A percentile compares a stretch with the other conserved stretches of the same genome.
Conservation (phyloP, 2,888 invertebrate genomes). For the Lithophane ornitopus region DNA sequence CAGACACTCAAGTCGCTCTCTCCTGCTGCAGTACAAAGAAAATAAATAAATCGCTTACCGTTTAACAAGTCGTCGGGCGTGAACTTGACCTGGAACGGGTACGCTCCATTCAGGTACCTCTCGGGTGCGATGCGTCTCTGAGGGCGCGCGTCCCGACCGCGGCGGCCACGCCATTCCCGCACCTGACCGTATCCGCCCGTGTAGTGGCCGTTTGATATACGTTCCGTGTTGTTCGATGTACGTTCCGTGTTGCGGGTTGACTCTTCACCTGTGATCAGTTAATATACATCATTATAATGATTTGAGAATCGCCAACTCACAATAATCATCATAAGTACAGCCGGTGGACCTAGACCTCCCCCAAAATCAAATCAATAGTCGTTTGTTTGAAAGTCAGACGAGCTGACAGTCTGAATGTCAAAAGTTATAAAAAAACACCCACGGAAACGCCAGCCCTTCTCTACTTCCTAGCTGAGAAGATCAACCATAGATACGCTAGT, state of each 20-base stretch:
- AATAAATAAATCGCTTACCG: constrained; percentile 74
- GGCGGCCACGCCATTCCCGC: constrained; percentile 67
- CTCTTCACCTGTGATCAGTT: constrained; percentile 53
- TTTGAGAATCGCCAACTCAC: not conserved
- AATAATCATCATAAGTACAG: too few species aligned
- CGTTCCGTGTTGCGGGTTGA: constrained; percentile 55
- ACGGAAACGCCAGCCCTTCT: not conserved
- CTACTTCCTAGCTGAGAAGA: not conserved
- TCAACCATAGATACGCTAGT: too few species aligned
- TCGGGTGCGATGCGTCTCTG: constrained; percentile 90
- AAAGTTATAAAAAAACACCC: not conserved
- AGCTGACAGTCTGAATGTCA: not conserved
- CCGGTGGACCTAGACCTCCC: too few species aligned
- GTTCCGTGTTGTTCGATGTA: constrained; percentile 32
- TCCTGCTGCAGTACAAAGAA: not conserved
- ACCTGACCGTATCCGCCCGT: constrained; percentile 53
- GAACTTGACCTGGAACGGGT: constrained; percentile 92
- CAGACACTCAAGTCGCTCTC: not conserved
- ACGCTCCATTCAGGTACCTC: constrained; percentile 92
- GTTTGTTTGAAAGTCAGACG: not conserved
- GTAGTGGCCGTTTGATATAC: constrained; percentile 46
- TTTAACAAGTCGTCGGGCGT: constrained; percentile 91
- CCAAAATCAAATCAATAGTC: too few species aligned
- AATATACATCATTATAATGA: not conserved
- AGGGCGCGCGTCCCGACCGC: constrained; percentile 70